Percentiles rank a stretch among this genome's conserved stretches.
Conservation (phyloP, 2,888 invertebrate genomes). For the Nemotelus nigrinus region DNA sequence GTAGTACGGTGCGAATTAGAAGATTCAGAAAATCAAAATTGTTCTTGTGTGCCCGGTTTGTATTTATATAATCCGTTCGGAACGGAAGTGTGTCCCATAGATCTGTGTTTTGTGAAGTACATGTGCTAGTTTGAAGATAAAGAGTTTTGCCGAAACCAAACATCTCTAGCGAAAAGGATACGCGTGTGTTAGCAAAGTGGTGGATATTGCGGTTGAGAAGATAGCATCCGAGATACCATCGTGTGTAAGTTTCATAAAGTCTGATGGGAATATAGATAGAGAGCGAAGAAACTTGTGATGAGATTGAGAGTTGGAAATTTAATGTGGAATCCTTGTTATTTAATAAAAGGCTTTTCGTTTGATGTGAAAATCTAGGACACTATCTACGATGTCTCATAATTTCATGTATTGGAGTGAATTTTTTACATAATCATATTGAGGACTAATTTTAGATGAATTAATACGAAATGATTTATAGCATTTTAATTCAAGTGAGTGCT, state of each 20-base stretch:
- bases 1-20: neutral
- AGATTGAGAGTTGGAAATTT: too few species aligned
- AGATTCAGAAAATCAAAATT: slow-evolving; percentile 31
- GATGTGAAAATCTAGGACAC: too few species aligned
- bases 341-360: too few species aligned
- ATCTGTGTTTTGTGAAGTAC: slow-evolving; percentile 25
- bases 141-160: neutral
- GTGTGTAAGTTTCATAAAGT: slow-evolving; percentile 14
- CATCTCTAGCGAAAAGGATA: slow-evolving; percentile 7
- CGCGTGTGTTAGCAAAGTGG: slow-evolving; percentile 11
- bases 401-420: too few species aligned
- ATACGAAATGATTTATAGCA: too few species aligned
- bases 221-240: neutral
- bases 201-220: slow-evolving; percentile 19
- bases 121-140: neutral
- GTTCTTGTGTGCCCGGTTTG: slow-evolving; percentile 26
- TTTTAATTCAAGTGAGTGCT: too few species aligned
- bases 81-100: slow-evolving; percentile 28
- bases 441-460: too few species aligned
- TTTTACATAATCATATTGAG: too few species aligned
- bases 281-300: too few species aligned
- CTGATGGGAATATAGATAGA: too few species aligned
- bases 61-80: slow-evolving; percentile 30
- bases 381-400: too few species aligned
- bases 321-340: too few species aligned